Conservation (phyloP, 2,113 vertebrate genomes). For the Arizona elegans region DNA sequence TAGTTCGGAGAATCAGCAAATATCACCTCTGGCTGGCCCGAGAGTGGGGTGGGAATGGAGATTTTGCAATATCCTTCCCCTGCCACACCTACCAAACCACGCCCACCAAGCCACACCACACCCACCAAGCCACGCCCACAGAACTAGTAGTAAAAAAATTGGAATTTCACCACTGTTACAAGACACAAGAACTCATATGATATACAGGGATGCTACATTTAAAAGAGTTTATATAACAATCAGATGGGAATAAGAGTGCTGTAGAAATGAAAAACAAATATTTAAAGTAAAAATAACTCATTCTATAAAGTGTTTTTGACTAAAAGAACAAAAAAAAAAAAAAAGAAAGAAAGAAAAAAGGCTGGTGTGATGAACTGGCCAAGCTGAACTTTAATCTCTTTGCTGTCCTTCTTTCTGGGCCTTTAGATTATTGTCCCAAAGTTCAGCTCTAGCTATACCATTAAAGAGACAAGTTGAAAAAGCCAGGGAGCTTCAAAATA, state of each 20-base stretch:
- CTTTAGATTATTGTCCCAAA: neutral
- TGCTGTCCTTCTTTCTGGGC: neutral
- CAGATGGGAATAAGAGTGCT: neutral
- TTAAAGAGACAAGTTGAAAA: neutral
- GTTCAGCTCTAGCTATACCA: neutral
- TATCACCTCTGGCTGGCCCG: too few relatives aligned
- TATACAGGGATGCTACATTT: neutral
- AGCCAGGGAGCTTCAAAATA: neutral
- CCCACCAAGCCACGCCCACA: too few relatives aligned
- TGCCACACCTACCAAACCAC: too few relatives aligned
- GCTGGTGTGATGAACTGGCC: neutral
- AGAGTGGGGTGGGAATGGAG: too few relatives aligned
- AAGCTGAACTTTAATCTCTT: neutral
- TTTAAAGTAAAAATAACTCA: neutral
- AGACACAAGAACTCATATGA: neutral
- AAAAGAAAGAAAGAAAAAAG: too few relatives aligned
- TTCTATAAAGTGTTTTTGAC: neutral
- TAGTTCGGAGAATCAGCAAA: too few relatives aligned
- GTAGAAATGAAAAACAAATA: neutral
- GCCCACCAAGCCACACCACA: too few relatives aligned
- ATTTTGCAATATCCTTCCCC: too few relatives aligned
- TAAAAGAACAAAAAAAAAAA: neutral
- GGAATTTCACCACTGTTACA: neutral
- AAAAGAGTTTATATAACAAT: neutral
- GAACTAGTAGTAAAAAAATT: too few relatives aligned